Evolutionary conservation across 2,888 invertebrate genomes (phyloP).

Genomic region (Fragum sueziense): DNA sequence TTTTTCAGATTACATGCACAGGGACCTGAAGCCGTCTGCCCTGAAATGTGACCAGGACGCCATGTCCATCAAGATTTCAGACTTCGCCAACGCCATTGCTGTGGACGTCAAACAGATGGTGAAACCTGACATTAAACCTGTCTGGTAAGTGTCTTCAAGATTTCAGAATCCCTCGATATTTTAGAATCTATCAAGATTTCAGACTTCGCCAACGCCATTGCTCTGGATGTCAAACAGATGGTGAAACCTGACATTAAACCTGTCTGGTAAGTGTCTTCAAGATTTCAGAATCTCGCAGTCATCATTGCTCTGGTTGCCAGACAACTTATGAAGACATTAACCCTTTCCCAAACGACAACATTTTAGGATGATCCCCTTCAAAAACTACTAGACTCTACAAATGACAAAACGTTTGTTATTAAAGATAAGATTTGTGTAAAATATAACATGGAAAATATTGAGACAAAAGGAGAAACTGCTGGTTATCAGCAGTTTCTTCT

Average conservation of each 20-base stretch:
- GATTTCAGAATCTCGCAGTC: too few relatives aligned
- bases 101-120: constrained; percentile 14
- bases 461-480: too few relatives aligned
- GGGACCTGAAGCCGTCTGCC: constrained; percentile 36
- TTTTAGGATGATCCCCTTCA: too few relatives aligned
- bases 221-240: constrained; percentile 15
- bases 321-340: too few relatives aligned
- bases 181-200: constrained; percentile 53
- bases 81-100: constrained; percentile 39
- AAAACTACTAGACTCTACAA: too few relatives aligned
- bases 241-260: constrained; percentile 1
- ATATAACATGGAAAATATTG: too few relatives aligned
- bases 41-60: constrained; percentile 45
- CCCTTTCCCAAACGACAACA: too few relatives aligned
- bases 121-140: not conserved
- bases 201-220: constrained; percentile 41
- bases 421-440: too few relatives aligned
- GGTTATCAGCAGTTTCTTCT: too few relatives aligned
- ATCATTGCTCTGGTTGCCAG: too few relatives aligned
- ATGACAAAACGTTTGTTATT: too few relatives aligned
- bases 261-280: not conserved
- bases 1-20: constrained; percentile 41
- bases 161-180: too few relatives aligned
- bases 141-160: not conserved
- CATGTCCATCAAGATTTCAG: constrained; percentile 42